Conservation (phyloP, 2,888 invertebrate genomes). For the Pediacus dermestoides region DNA sequence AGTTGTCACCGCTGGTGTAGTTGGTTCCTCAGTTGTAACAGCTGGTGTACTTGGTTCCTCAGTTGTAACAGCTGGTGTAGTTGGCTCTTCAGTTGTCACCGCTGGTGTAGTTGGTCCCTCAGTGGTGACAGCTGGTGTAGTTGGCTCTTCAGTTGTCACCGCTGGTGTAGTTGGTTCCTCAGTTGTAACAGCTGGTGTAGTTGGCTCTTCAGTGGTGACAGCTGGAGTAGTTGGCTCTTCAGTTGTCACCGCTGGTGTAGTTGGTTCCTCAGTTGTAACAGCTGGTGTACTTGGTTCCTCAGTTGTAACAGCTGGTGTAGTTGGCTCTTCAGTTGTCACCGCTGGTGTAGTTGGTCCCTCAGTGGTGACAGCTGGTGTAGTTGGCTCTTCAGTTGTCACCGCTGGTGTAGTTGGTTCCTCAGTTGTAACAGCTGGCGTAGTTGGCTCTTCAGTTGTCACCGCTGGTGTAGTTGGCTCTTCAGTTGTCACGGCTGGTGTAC, state of each 20-base stretch:
- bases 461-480: conserved; percentile 11
- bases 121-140: conserved; percentile 5
- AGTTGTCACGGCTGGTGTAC: conserved; percentile 30
- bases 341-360: conserved; percentile 43
- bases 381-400: conserved; percentile 16
- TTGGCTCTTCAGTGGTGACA: conserved; percentile 37
- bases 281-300: conserved; percentile 6
- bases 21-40: conserved; percentile 26
- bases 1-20: conserved; percentile 1
- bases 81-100: conserved; percentile 16
- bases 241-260: conserved; percentile 16
- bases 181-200: conserved; percentile 30
- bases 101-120: neutral
- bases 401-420: neutral
- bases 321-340: conserved; percentile 26
- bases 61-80: conserved; percentile 1
- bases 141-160: conserved; percentile 6
- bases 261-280: conserved; percentile 1
- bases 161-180: conserved; percentile 11
- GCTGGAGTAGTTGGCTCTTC: neutral
- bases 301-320: conserved; percentile 2
- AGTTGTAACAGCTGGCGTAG: conserved; percentile 7
- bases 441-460: conserved; percentile 6
- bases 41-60: conserved; percentile 43
- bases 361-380: conserved; percentile 1